A percentile compares a stretch with the other conserved stretches of the same genome.
phyloP scores from a whole-genome alignment of 2,113 vertebrate genomes.

The Camelus dromedarius region DNA sequence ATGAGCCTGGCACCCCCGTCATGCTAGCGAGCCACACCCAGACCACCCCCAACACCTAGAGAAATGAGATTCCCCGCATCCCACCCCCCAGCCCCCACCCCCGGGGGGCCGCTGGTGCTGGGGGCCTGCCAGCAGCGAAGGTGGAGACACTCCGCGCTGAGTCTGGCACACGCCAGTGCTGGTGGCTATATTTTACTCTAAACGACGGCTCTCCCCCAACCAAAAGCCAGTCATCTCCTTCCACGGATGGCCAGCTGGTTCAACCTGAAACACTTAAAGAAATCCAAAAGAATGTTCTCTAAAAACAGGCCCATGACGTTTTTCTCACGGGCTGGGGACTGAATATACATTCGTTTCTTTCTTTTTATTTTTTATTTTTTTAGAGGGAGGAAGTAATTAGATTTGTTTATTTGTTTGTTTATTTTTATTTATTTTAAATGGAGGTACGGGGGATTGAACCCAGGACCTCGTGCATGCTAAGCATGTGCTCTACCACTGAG shows the following conservation, averaged over 20 bases:
- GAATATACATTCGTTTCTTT: not conserved
- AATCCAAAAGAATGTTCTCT: not conserved
- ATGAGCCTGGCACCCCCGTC: not conserved
- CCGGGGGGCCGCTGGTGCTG: too few relatives aligned
- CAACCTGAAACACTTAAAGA: conserved; percentile 19
- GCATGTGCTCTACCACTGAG: too few relatives aligned
- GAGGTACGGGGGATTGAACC: too few relatives aligned
- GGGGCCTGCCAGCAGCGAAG: not conserved
- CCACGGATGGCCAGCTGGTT: not conserved
- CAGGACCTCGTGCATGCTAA: too few relatives aligned
- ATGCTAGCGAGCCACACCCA: not conserved
- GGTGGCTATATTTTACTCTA: not conserved
- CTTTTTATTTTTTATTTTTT: too few relatives aligned
- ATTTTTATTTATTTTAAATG: too few relatives aligned
- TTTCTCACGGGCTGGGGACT: not conserved
- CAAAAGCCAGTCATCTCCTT: not conserved
- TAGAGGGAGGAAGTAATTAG: too few relatives aligned
- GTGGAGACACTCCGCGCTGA: not conserved
- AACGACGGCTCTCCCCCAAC: not conserved
- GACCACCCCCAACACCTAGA: not conserved
- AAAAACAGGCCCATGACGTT: not conserved
- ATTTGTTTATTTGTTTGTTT: too few relatives aligned
- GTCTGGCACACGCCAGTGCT: not conserved
- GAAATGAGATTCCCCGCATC: too few relatives aligned
- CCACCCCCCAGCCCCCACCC: too few relatives aligned